Percentiles rank a stretch among this genome's conserved stretches.
These are phyloP conservation scores for Sardina pilchardus DNA, from an alignment of 2,113 vertebrate species.

Conservation along the genomic window DNA sequence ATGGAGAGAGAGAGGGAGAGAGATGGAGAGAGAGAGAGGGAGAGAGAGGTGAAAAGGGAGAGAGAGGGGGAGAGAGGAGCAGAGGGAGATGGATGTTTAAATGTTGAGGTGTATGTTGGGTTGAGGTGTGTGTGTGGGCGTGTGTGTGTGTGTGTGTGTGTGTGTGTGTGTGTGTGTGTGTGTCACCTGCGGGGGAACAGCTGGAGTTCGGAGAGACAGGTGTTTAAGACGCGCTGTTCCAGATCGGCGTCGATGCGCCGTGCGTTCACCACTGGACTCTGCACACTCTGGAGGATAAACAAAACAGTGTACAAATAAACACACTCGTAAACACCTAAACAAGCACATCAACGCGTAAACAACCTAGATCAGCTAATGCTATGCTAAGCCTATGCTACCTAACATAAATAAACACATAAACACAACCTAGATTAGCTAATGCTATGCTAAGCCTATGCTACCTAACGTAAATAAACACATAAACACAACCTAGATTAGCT, in stretches of 20 bases:
- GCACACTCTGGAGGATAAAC: constrained; percentile 51
- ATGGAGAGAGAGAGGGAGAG: constrained; percentile 9
- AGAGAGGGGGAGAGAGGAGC: not conserved
- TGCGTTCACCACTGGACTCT: constrained; percentile 31
- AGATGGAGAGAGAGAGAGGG: not conserved
- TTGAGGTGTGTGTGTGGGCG: not conserved
- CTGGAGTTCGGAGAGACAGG: constrained; percentile 60
- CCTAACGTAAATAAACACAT: no score
- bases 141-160: not conserved
- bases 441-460: no score
- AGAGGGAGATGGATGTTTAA: not conserved
- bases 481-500: no score
- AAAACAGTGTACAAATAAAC: constrained; percentile 1
- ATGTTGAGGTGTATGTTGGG: not conserved
- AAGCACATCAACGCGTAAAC: no score
- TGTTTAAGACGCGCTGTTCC: constrained; percentile 50
- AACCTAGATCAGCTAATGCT: no score
- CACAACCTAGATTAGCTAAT: no score
- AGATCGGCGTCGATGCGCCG: constrained; percentile 55
- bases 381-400: no score
- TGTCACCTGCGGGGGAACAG: constrained; percentile 63
- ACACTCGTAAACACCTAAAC: no score
- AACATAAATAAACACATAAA: no score
- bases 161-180: not conserved
- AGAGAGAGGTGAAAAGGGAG: not conserved